Conservation (phyloP, 2,113 vertebrate genomes). For the Cairina moschata region DNA sequence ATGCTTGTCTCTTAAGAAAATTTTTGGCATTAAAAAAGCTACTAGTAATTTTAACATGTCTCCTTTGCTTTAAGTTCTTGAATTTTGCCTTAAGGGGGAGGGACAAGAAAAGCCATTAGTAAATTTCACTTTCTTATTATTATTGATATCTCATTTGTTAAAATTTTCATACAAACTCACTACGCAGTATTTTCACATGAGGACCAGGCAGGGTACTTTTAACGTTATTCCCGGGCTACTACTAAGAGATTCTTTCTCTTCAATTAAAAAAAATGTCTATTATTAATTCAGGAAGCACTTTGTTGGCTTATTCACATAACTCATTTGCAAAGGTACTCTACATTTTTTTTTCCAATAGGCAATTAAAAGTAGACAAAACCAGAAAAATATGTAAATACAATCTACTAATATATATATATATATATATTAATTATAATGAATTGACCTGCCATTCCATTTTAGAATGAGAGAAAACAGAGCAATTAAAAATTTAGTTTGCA, state of each 20-base stretch:
- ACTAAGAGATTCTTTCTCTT: neutral
- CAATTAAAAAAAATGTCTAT: too few relatives aligned
- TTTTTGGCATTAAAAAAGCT: too few relatives aligned
- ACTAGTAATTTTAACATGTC: too few relatives aligned
- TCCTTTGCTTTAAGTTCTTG: too few relatives aligned
- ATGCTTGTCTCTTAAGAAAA: too few relatives aligned
- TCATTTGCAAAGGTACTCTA: neutral
- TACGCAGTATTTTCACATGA: neutral
- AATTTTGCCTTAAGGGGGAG: too few relatives aligned
- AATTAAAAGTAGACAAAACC: neutral
- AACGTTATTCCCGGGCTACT: neutral
- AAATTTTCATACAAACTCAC: neutral
- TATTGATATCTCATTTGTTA: neutral
- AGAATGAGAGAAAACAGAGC: conserved; percentile 1
- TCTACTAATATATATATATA: neutral
- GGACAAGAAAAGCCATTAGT: neutral
- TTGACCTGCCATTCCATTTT: neutral
- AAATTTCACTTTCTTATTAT: neutral
- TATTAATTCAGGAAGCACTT: neutral
- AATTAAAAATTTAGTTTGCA: neutral
- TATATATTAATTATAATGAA: neutral
- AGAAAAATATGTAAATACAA: neutral
- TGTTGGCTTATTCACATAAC: neutral
- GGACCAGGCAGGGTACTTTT: neutral
- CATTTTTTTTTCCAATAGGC: neutral